These are phyloP conservation scores for Choristoneura fumiferana DNA, from an alignment of 1,140 invertebrate genomes.

Conservation along the genomic window DNA sequence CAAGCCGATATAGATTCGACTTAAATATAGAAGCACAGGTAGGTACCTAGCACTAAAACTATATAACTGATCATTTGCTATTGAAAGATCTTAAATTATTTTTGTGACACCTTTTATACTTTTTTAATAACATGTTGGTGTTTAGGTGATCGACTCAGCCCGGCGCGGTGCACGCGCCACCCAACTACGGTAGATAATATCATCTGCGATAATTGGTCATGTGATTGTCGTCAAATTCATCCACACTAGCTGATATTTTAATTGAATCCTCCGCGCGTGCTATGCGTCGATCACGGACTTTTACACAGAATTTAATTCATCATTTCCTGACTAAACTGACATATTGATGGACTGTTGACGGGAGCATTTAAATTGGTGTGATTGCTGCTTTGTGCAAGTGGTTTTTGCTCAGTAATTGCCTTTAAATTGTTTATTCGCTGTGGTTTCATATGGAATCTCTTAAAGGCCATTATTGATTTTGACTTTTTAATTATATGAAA, in stretches of 20 bases:
- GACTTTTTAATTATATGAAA: too few species aligned
- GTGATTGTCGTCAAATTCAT: slow-evolving; percentile 21
- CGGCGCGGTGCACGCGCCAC: neutral
- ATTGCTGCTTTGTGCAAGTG: slow-evolving; percentile 13
- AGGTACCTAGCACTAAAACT: too few species aligned
- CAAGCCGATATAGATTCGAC: too few species aligned
- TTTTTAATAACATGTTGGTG: too few species aligned
- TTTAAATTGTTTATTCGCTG: neutral
- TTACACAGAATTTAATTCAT: slow-evolving; percentile 60
- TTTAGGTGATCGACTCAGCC: too few species aligned
- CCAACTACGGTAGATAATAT: slow-evolving; percentile 11
- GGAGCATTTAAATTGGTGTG: slow-evolving; percentile 20
- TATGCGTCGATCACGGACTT: slow-evolving; percentile 42
- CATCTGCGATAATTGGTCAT: slow-evolving; percentile 26
- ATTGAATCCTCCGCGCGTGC: slow-evolving; percentile 43
- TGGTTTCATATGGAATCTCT: too few species aligned
- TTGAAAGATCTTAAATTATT: too few species aligned
- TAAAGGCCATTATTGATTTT: too few species aligned
- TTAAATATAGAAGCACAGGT: too few species aligned
- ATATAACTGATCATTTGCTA: too few species aligned
- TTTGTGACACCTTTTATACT: too few species aligned
- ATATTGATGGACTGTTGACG: slow-evolving; percentile 48
- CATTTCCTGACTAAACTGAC: slow-evolving; percentile 52
- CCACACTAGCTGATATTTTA: slow-evolving; percentile 44
- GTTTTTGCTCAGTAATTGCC: slow-evolving; percentile 18